Evolutionary conservation across 2,888 invertebrate genomes (phyloP), one percentile per base, ranked within the genome.

Genomic region (Lordiphosa andalusiaca): DNA sequence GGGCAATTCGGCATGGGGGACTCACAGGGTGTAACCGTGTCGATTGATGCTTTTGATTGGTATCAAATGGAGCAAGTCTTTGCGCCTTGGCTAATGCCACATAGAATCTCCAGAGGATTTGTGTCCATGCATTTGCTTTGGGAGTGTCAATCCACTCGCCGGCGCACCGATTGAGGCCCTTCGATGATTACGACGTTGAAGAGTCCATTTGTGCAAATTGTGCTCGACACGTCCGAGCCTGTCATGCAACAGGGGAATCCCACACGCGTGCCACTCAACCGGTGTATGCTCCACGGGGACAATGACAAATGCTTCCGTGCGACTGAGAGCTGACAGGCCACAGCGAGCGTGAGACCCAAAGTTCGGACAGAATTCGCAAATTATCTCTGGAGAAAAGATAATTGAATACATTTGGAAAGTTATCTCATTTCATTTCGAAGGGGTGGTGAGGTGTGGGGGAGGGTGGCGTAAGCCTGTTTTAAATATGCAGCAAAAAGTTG

Each of bases 361-460:
- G 19, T 51, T 54, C 41, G 21, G 51, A 46, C 52, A 58, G 47
- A 25, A 38, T 21, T 51, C 37, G 30, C 13, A 38, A 56, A 49
- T 40, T 41, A 51, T 60, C 68, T 51, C 62, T 44, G 19, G 52
- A 40, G 55, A 37, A 33, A 59, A 46, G 57, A 71, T 74, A 74
- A 75, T 75, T 75, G 74, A 75, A 75, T 75, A 75, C 69, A 77
- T 75, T 75, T 74, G 64, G 61, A 76, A 75, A 75, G 74, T 75
- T 75, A 69, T 77, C 71, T 77, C 74, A 71, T 75, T 74, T 71
- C 52, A 65, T 60, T 58, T 46, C 51, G 36, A 37, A 49, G 9
- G 10, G 10, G 21, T 49, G 41, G 21, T 33, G 56, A 38, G 53
- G 30, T 30, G 30, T 9, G 30, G 9, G 1, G 30, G 30, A 10